Percentiles rank a stretch among this genome's conserved stretches.
phyloP scores from a whole-genome alignment of 1,140 invertebrate genomes.

The Hyles euphorbiae region DNA sequence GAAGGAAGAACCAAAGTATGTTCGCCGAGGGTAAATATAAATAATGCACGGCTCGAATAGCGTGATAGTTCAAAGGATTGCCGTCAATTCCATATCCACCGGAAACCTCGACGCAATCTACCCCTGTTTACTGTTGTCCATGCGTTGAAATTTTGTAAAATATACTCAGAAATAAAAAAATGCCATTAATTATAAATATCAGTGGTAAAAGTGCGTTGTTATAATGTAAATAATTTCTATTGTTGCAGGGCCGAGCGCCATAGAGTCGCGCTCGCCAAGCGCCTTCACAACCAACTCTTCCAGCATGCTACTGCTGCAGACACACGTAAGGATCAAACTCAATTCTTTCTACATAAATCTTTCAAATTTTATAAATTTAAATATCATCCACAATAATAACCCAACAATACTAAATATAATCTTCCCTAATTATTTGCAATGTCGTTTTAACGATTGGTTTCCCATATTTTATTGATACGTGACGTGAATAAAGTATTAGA shows the following conservation, averaged over 20 bases:
- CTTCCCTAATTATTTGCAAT: too few relatives aligned
- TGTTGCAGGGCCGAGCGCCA: conserved; percentile 72
- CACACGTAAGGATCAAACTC: conserved; percentile 60
- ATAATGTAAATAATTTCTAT: conserved; percentile 29
- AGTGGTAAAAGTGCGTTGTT: background rate
- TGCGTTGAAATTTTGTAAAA: background rate
- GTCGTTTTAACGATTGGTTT: background rate
- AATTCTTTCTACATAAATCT: background rate
- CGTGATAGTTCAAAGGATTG: conserved; percentile 72
- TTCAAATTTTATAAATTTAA: background rate
- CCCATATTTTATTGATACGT: background rate
- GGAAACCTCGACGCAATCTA: conserved; percentile 43
- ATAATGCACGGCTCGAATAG: conserved; percentile 68
- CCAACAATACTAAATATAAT: too few relatives aligned
- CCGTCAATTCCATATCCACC: conserved; percentile 44
- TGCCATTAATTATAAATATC: background rate
- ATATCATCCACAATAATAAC: background rate
- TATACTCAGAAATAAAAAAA: conserved; percentile 1
- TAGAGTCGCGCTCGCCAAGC: conserved; percentile 71
- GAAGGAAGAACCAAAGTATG: conserved; percentile 69
- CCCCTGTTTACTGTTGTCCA: conserved; percentile 15
- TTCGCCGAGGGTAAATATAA: conserved; percentile 73
- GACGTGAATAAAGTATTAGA: conserved; percentile 15
- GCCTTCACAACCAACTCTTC: conserved; percentile 64
- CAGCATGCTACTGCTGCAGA: conserved; percentile 77